phyloP scores from a whole-genome alignment of 2,113 vertebrate species.

The Ophiodon elongatus region DNA sequence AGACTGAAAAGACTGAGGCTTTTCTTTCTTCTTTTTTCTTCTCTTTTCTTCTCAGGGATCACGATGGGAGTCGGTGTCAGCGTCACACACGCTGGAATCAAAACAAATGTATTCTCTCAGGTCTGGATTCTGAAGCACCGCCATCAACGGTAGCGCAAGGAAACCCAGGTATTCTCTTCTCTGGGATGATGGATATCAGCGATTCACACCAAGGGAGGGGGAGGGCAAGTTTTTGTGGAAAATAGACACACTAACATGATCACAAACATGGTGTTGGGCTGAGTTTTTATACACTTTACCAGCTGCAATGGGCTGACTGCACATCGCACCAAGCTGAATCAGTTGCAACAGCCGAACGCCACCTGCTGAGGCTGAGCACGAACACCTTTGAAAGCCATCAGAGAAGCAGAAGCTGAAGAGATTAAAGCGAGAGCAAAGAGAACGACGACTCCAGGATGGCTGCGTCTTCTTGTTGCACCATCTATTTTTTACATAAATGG shows the following conservation, averaged over 20 bases:
- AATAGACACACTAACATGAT: neutral
- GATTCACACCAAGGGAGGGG: neutral
- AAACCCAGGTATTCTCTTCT: neutral
- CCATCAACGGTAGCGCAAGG: too few relatives aligned
- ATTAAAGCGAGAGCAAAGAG: neutral
- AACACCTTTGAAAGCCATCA: neutral
- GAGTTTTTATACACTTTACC: neutral
- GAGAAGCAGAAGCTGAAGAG: neutral
- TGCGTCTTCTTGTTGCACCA: neutral
- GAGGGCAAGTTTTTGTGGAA: too few relatives aligned
- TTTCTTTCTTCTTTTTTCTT: too few relatives aligned
- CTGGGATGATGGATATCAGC: neutral
- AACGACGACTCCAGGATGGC: neutral
- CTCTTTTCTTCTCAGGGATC: constrained; percentile 13
- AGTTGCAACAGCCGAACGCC: neutral
- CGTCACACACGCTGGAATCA: constrained; percentile 11
- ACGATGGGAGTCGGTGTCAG: constrained; percentile 4
- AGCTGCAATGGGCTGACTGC: neutral
- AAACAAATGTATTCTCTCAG: constrained; percentile 21
- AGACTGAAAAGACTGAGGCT: neutral
- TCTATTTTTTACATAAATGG: neutral
- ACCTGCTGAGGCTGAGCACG: neutral
- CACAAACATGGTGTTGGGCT: neutral
- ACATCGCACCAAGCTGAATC: neutral
- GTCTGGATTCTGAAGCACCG: constrained; percentile 12